Percentiles rank a stretch among this genome's conserved stretches.
These are phyloP conservation scores for Ochotona princeps DNA, from an alignment of 2,113 vertebrate genomes.

Conservation along the genomic window DNA sequence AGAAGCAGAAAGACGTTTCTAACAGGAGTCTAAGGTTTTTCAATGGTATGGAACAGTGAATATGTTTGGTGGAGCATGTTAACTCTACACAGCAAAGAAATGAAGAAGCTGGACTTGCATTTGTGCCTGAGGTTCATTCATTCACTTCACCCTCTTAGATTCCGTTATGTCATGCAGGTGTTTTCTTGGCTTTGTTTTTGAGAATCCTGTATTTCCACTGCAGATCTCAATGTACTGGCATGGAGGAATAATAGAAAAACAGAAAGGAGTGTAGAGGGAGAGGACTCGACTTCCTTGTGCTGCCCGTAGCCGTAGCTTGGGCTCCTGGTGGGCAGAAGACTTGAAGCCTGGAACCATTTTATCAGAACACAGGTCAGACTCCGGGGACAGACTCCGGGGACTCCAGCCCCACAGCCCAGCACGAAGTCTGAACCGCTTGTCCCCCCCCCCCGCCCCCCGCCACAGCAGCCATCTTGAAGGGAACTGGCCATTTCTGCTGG, in stretches of 20 bases:
- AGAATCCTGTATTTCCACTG: slow-evolving; percentile 26
- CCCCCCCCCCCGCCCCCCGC: no score
- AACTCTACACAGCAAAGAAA: slow-evolving; percentile 47
- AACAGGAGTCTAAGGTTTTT: slow-evolving; percentile 66
- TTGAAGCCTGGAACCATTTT: slow-evolving; percentile 9
- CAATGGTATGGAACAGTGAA: slow-evolving; percentile 46
- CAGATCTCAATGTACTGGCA: slow-evolving; percentile 39
- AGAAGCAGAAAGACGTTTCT: slow-evolving; percentile 63
- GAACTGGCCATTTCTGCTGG: slow-evolving; percentile 78
- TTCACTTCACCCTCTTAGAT: background rate
- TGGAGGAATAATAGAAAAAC: background rate
- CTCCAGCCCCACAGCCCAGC: slow-evolving; percentile 81
- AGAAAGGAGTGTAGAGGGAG: background rate
- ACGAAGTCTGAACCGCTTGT: slow-evolving; percentile 78
- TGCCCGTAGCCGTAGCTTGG: background rate
- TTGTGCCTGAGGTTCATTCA: background rate
- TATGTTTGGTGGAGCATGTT: slow-evolving; percentile 7
- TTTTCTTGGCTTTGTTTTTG: background rate
- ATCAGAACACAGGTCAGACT: slow-evolving; percentile 62
- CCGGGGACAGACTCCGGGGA: no score
- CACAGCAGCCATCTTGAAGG: slow-evolving; percentile 82
- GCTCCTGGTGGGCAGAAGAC: slow-evolving; percentile 55
- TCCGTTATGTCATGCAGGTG: background rate
- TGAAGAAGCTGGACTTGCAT: no score
- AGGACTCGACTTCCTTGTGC: background rate